Evolutionary conservation across 2,888 invertebrate species (phyloP), one percentile per base, ranked within the genome.

Genomic region (Clepsis dumicolana): DNA sequence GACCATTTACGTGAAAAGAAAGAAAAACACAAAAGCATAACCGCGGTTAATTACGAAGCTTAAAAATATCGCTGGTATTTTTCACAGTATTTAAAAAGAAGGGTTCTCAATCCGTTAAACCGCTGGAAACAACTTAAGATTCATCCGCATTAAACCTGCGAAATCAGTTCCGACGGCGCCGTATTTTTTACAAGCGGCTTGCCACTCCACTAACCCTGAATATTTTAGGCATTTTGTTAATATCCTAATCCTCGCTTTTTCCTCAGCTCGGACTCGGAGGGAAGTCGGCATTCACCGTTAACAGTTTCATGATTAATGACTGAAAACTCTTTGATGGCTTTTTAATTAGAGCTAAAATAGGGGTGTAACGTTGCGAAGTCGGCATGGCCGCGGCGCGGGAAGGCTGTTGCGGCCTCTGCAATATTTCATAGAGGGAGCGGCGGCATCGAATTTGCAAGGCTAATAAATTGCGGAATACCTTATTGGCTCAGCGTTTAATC

Each of bases 231-330:
- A 87, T 92, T 91, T 89, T 89, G 89, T 87, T 91, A 92, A 92
- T 91, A 91, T 88, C 86, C 85, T 89, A 89, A 91, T 90, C 87
- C 86, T 87, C 82, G 79, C 90, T 91, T 86, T 92, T 90, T 89
- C 84, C 82, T 83, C 80, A 67, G 77, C 76, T 83, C 75, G 81
- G 84, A 85, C 85, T 87, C 77, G 73, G 80, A 84, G 87, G 87
- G 84, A 89, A 91, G 91, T 88, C 88, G 85, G 89, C 86, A 90
- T 93, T 90, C 90, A 91, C 82, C 84, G 92, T 89, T 93, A 93
- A 93, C 93, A 93, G 93, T 93, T 92, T 90, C 93, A 92, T 93
- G 94, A 94, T 94, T 93, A 93, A 94, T 94, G 93, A 89, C 90
- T 91, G 88, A 92, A 92, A 93, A 94, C 91, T 93, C 93, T 93